A percentile compares a stretch with the other conserved stretches of the same genome.
These are phyloP conservation scores for Centroberyx gerrardi DNA, from an alignment of 2,797 vertebrate genomes.

Conservation along the genomic window DNA sequence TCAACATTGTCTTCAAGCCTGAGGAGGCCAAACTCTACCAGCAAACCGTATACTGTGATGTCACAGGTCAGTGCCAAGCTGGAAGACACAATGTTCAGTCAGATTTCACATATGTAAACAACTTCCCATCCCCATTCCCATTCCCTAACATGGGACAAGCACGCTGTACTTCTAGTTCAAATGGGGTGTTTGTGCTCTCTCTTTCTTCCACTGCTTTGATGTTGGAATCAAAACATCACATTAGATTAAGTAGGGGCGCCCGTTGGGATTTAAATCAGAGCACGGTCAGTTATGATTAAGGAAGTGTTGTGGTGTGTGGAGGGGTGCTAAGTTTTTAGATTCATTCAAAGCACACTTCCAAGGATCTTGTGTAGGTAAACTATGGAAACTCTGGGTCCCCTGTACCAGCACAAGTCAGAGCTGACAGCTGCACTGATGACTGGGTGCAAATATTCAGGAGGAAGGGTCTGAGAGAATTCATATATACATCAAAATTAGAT, in stretches of 20 bases:
- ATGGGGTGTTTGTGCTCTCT: not conserved
- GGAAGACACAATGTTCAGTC: not conserved
- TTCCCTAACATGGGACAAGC: not conserved
- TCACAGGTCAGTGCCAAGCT: slow-evolving; percentile 86
- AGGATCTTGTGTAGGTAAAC: not conserved
- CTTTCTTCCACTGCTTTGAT: not conserved
- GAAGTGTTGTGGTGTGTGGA: not conserved
- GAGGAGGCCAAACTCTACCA: slow-evolving; percentile 86
- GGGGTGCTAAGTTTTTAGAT: not conserved
- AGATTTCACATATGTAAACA: not conserved
- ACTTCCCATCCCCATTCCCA: not conserved
- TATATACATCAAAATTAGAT: too few species aligned
- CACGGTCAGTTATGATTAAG: not conserved
- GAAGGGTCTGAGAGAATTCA: too few species aligned
- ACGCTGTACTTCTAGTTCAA: not conserved
- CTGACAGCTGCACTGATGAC: too few species aligned
- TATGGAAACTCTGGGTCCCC: not conserved
- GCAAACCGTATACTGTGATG: slow-evolving; percentile 87
- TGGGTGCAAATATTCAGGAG: too few species aligned
- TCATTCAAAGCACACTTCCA: not conserved
- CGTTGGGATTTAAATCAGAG: not conserved
- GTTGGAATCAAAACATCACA: not conserved
- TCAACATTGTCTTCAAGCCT: slow-evolving; percentile 89
- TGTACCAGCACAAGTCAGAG: too few species aligned
- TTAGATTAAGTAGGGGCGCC: not conserved